A percentile compares a stretch with the other conserved stretches of the same genome.
Evolutionary conservation across 2,888 invertebrate species (phyloP).

Genomic region (Stenolophus ochropezus): DNA sequence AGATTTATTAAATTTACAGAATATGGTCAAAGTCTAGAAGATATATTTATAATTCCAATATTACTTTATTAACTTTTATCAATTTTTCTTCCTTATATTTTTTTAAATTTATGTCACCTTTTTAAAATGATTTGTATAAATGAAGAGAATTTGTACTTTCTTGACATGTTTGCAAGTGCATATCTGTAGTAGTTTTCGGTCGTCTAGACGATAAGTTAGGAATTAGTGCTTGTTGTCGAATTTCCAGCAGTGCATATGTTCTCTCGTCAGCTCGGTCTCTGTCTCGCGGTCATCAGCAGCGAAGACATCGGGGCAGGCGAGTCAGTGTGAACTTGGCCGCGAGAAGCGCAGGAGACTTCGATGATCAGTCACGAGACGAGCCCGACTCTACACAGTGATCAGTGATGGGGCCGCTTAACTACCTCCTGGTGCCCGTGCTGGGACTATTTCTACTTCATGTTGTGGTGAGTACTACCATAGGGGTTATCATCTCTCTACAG

Average conservation of each 20-base stretch:
- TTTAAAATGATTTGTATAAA: too few relatives aligned
- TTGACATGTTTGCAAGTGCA: too few relatives aligned
- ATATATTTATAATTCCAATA: too few relatives aligned
- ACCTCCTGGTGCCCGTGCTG: background rate
- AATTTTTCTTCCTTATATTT: too few relatives aligned
- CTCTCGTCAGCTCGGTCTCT: background rate
- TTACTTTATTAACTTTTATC: too few relatives aligned
- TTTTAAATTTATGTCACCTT: too few relatives aligned
- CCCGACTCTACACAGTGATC: background rate
- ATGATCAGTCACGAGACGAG: slow-evolving; percentile 4
- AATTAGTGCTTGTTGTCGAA: background rate
- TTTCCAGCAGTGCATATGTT: background rate
- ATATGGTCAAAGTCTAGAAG: too few relatives aligned
- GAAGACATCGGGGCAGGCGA: background rate
- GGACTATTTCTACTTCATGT: background rate
- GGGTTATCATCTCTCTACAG: too few relatives aligned
- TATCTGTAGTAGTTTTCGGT: too few relatives aligned
- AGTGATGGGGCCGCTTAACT: background rate
- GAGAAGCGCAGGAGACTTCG: slow-evolving; percentile 12
- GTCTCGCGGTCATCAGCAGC: background rate
- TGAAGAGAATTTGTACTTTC: too few relatives aligned
- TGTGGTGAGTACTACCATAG: background rate
- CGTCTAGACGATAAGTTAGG: background rate
- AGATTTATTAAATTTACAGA: too few relatives aligned
- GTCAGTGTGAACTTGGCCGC: slow-evolving; percentile 6